These are phyloP conservation scores for Tribolium freemani DNA, from an alignment of 2,888 invertebrate species.

Conservation along the genomic window DNA sequence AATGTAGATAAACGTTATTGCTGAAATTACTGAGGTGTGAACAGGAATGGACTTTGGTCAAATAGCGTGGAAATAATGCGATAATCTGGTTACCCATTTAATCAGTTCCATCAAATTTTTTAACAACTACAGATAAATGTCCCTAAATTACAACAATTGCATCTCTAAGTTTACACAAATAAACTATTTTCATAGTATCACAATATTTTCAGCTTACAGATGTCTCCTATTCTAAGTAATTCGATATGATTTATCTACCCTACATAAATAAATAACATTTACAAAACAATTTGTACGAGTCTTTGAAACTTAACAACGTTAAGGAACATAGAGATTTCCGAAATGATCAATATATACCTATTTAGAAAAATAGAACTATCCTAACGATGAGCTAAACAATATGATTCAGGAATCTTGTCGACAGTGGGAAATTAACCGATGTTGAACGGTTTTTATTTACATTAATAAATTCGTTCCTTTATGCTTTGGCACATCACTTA, in stretches of 20 bases:
- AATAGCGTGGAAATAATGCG: conserved; percentile 9
- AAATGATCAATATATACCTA: conserved; percentile 20
- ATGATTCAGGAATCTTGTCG: conserved; percentile 18
- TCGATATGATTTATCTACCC: conserved; percentile 46
- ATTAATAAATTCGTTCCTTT: conserved; percentile 38
- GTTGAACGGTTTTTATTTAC: conserved; percentile 20
- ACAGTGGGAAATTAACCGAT: conserved; percentile 8
- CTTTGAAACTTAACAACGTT: conserved; percentile 6
- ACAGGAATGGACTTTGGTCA: not conserved
- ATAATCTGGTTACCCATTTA: conserved; percentile 45
- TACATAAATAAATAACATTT: conserved; percentile 36
- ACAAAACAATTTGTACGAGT: conserved; percentile 30
- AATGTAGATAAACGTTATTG: not conserved
- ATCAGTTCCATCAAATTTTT: conserved; percentile 48
- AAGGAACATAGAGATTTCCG: conserved; percentile 20
- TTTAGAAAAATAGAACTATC: conserved; percentile 44
- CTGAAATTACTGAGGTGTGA: not conserved
- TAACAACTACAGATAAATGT: conserved; percentile 50
- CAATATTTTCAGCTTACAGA: conserved; percentile 47
- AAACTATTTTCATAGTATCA: conserved; percentile 44
- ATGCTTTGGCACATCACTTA: conserved; percentile 40
- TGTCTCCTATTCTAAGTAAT: conserved; percentile 36
- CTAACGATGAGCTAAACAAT: conserved; percentile 36
- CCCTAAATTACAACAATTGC: conserved; percentile 47
- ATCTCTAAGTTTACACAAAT: conserved; percentile 40